Base-by-base conservation (phyloP, 2,888 invertebrate species). In the Unio delphinus region DNA sequence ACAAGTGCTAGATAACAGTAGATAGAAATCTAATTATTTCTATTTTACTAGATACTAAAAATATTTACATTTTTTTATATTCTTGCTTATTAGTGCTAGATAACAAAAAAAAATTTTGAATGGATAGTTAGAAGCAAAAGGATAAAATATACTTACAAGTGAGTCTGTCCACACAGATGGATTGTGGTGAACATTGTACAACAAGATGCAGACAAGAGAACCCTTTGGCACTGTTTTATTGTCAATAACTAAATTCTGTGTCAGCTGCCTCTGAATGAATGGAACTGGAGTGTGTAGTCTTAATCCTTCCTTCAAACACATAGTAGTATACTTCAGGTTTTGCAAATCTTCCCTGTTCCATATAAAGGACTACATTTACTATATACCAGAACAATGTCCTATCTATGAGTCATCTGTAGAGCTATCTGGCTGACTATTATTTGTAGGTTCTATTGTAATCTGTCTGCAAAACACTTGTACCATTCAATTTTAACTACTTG, bases 241-340 rank as follows among this genome's bases (percentile, higher is more conserved):
- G 61, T 85, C 76, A 20, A 86, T 76, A 5, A 65, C 67, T n/a
- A 81, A 67, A 57, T 80, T 78, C 34, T 74, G 71, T 2, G 76
- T 75, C 55, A 80, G 65, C 57, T 80, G 68, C 34, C 86, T 70
- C 61, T 78, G 77, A 26, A 86, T 82, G 61, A 81, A 76, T 3
- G 82, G 82, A 1, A 86, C 82, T 3, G 84, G 79, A 3, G 78
- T 62, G 61, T 84, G 80, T 8, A 83, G 64, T 1, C 86, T 76
- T 64, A 84, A 61, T 8, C 78, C 63, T 64, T 86, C 86, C 67
- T 86, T 86, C 54, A 85, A 78, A 67, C 83, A 86, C 76, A 80
- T 74, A 20, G 85, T 83, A 69, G 83, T 70, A 71, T 82, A 84
- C 8, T 76, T 74, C 63, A 86, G 64, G 8, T 75, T 68, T 1